Base-by-base conservation (phyloP, 2,797 vertebrate species). In the Clarias fuscus region DNA sequence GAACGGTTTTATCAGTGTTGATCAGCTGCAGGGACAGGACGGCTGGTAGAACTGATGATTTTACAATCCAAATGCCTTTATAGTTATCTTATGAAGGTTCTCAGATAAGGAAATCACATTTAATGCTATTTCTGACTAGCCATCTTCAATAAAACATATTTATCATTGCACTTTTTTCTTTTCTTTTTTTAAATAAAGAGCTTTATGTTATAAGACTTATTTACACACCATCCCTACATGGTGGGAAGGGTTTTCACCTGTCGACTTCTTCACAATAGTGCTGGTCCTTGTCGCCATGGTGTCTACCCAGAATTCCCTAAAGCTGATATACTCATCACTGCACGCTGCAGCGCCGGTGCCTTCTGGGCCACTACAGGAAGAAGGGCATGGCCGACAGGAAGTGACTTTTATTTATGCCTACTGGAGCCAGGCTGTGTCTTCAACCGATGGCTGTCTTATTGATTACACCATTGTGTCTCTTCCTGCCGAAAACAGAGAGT, bases 291-390 rank as follows among this genome's bases (percentile, higher is more conserved):
- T 59, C 84, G 78, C 86, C 86, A 77, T 59, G 27, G 62, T 79
- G 86, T 84, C 86, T 88, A 81, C 64, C 79, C 53, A 77, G 56
- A 85, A 77, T 77, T 53, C 83, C 86, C 22, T n/a, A 37, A 80
- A 78, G 71, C 43, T 64, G 65, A 58, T 8, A n/a, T 30, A 27
- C 24, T 84, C 77, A 73, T 87, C 80, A n/a, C n/a, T 82, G 86
- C 68, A 61, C 30, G 15, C 61, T 75, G 11, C 70, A 68, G 70
- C 77, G 59, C 59, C 48, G 37, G 58, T 80, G 59, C 68, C 77
- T 88, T 88, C 83, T 85, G 91, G 84, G 87, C 48, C 68, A 48
- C 58, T 24, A 83, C 86, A 88, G 87, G 91, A 93, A 89, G 78
- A 75, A 78, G 75, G 62, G 67, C 83, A 83, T 73, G 70, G 65